Evolutionary conservation across 2,797 vertebrate genomes (phyloP), one percentile per base, ranked within the genome.

Genomic region (Philypnodon macrostomus): DNA sequence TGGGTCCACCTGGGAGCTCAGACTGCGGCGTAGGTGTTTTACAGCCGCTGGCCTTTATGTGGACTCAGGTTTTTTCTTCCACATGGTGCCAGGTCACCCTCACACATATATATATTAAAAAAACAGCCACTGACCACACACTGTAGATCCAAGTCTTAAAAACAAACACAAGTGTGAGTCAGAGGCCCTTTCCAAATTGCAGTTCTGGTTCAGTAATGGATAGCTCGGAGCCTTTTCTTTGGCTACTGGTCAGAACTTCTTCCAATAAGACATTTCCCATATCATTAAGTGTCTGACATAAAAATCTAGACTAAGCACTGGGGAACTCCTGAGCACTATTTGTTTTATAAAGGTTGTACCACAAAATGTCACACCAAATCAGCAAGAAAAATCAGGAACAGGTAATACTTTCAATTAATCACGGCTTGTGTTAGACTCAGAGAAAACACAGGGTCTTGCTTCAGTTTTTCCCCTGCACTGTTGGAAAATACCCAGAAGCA

Each of bases 21-120:
- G 73, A 79, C 50, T 81, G 73, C 73, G 53, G 46, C 29, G 46
- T 59, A 63, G 73, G 75, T 71, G 75, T 80, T 85, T 82, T 75
- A 70, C 41, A 64, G 75, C 53, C 57, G 1, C 64, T 57, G 65
- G 72, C 63, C 6, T 55, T 53, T 58, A 58, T 42, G 48, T 33
- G 42, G 1, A 9, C 35, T 8, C 51, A 46, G 51, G 41, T 17
- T 59, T 48, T 56, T 36, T 49, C 42, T 41, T 18, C 23, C 26
- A 55, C 34, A 27, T 21, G 56, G 67, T 72, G 77, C 74, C 77
- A 77, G 79, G 67, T 79, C 68, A 73, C 49, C 51, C 51, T 73
- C 62, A 66, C 55, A 58, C 65, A 47, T 61, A 30, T 15, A 34
- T 44, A 40, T 21, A 27, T 41, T 4, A 19, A 14, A 19, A 63